Conservation (phyloP, 2,797 vertebrate genomes). For the Erpetoichthys calabaricus region DNA sequence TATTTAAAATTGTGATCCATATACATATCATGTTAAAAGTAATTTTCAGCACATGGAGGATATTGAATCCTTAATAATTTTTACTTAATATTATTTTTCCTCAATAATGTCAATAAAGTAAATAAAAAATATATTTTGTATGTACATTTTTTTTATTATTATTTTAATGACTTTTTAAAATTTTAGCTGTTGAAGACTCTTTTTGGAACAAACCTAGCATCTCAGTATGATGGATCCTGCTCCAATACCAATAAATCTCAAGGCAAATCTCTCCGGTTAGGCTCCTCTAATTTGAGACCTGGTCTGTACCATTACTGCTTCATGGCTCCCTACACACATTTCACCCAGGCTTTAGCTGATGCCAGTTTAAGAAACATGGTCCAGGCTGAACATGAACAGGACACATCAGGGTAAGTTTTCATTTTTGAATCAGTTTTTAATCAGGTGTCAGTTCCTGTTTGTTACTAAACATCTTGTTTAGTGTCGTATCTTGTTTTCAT, state of each 20-base stretch:
- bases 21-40: no score
- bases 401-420: constrained; percentile 69
- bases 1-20: no score
- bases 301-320: constrained; percentile 97
- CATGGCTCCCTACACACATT: constrained; percentile 97
- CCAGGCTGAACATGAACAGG: constrained; percentile 83
- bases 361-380: constrained; percentile 94
- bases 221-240: constrained; percentile 75
- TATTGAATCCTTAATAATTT: no score
- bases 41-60: no score
- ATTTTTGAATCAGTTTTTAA: no score
- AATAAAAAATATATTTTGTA: no score
- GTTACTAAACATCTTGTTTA: no score
- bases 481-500: no score
- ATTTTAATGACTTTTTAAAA: neutral
- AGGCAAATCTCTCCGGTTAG: constrained; percentile 81
- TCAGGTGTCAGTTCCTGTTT: no score
- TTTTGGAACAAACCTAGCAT: constrained; percentile 95
- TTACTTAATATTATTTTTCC: no score
- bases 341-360: constrained; percentile 94
- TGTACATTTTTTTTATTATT: no score
- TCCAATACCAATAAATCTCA: constrained; percentile 75
- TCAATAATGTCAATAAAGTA: no score
- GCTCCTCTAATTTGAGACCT: constrained; percentile 76
- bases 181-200: constrained; percentile 79